Evolutionary conservation across 1,140 invertebrate genomes (phyloP), one percentile per base, ranked within the genome.

Genomic region (Macrotrachela quadricornifera): DNA sequence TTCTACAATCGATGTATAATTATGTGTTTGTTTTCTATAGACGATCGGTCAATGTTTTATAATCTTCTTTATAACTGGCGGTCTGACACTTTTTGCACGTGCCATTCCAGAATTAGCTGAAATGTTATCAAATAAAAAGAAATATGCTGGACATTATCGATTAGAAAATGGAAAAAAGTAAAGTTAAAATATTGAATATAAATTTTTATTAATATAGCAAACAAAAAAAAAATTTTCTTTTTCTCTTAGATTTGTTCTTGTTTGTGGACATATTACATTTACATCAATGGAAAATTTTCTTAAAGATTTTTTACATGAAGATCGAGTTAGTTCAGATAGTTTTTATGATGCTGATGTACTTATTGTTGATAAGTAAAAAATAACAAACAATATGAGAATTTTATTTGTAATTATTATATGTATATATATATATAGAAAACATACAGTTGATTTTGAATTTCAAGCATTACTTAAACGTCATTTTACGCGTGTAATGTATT

Each of bases 271-370:
- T 73, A 99, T 99, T 72, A 99, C 92, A 56, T 99, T 92, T 74
- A 91, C 97, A 74, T 96, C 91, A 60, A 92, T 99, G 58, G 91
- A 85, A 63, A 94, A 97, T 77, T 99, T 99, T 76, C 80, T 99
- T 65, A 95, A 96, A 78, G 94, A 99, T 78, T 99, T 99, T 76
- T 80, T 99, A 60, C 94, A 99, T 72, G 92, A 99, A 78, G 94
- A 99, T 75, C 76, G 92, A 68, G 91, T 97, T 75, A 92, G 97
- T 76, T 90, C 96, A 53, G 94, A 99, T 71, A 92, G 43, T 41
- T 51, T 39, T 50, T 55, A 46, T 45, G n/a, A 45, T 51, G 17
- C 15, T 39, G 38, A 47, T 17, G 30, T 46, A 18, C 13, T 41
- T 12, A 11, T 46, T 46, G 17, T 17, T 15, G 44, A 30, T 38